Evolutionary conservation across 2,888 invertebrate species (phyloP), one percentile per base, ranked within the genome.

Genomic region (Lutraria lutraria): DNA sequence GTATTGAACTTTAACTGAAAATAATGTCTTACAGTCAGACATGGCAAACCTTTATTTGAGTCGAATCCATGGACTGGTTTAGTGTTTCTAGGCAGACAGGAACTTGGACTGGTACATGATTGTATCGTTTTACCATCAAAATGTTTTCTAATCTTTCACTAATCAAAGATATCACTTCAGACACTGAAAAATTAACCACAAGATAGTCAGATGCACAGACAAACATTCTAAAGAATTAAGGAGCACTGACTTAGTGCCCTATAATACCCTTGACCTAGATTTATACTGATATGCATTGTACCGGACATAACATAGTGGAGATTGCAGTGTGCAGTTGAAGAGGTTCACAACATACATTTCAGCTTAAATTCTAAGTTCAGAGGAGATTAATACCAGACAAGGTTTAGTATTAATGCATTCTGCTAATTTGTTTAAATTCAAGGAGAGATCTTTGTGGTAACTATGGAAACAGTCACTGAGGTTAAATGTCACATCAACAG

Each of bases 111-210:
- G 63, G 63, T 12, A 13, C 63, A 4, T n/a, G 21, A 0, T n/a
- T 25, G n/a, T 68, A n/a, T n/a, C 13, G n/a, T 68, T 68, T 68
- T 3, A 25, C 63, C n/a, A 68, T 0, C 25, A 25, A 25, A 68
- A 68, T n/a, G 25, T 68, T 68, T 10, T 68, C 63, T 25, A 68
- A 68, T 25, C 63, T n/a, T 68, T 68, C 63, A 76, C 31, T 31
- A 31, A 76, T 31, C 19, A 76, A 31, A 10, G 76, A 81, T 52
- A 81, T 81, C n/a, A 52, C 25, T 25, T 81, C 81, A 13, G 81
- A 52, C 16, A 79, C 79, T 79, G 43, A n/a, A 79, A 79, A 6
- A 79, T 13, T 25, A 79, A 79, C 8, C 19, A 19, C 19, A 56
- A 56, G 43, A 16, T 56, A 56, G 15, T 56, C 56, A 16, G 19